A percentile compares a stretch with the other conserved stretches of the same genome.
phyloP scores from a whole-genome alignment of 2,113 vertebrate genomes.

The Pseudorhombus dupliciocellatus region DNA sequence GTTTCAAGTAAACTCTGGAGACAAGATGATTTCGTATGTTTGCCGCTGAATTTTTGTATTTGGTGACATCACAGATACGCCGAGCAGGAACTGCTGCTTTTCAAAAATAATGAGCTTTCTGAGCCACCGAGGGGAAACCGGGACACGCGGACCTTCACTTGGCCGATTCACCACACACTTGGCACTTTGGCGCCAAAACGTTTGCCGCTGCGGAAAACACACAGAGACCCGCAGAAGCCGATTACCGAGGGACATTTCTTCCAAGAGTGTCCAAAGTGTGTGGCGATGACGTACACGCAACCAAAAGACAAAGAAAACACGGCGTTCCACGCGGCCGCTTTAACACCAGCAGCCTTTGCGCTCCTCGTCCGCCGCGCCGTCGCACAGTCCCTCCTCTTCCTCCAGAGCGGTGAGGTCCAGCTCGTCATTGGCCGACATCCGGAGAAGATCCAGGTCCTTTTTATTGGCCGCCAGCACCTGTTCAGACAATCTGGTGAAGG shows the following conservation, averaged over 20 bases:
- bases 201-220: not conserved
- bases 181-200: not conserved
- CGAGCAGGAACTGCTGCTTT: slow-evolving; percentile 6
- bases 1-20: not conserved
- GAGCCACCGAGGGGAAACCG: slow-evolving; percentile 9
- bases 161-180: slow-evolving; percentile 14
- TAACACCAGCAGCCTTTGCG: slow-evolving; percentile 95
- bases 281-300: slow-evolving; percentile 3
- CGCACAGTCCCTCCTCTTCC: slow-evolving; percentile 86
- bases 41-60: not conserved
- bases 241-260: slow-evolving; percentile 31
- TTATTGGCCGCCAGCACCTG: slow-evolving; percentile 93
- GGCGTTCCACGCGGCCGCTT: slow-evolving; percentile 43
- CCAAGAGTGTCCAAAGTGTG: slow-evolving; percentile 32
- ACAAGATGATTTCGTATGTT: not conserved
- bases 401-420: slow-evolving; percentile 87
- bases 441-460: slow-evolving; percentile 92
- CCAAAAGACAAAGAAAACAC: not conserved
- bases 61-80: slow-evolving; percentile 19
- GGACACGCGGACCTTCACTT: slow-evolving; percentile 25
- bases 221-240: no score
- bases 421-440: slow-evolving; percentile 77
- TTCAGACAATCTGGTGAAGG: slow-evolving; percentile 93
- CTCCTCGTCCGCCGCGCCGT: slow-evolving; percentile 70
- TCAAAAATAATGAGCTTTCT: slow-evolving; percentile 3